Percentiles rank a stretch among this genome's conserved stretches.
phyloP scores from a whole-genome alignment of 2,797 vertebrate species.

The Rhodeus uyekii region DNA sequence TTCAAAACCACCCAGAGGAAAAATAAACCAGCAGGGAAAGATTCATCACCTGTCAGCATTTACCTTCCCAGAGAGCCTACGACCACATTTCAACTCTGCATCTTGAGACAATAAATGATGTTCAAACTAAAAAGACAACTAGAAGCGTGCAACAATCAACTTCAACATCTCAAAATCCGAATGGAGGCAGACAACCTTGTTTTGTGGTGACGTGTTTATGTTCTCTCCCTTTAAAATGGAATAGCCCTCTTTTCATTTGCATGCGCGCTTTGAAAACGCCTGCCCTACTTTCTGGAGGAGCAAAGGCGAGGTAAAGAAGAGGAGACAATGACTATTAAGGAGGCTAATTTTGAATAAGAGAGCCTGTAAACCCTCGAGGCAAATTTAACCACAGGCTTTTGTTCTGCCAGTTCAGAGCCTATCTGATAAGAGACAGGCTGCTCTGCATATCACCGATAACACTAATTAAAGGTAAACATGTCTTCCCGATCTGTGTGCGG shows the following conservation, averaged over 20 bases:
- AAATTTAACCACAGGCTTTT: conserved; percentile 45
- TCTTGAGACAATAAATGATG: conserved; percentile 28
- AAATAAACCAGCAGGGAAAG: conserved; percentile 33
- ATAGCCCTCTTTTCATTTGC: conserved; percentile 47
- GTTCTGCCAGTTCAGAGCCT: conserved; percentile 42
- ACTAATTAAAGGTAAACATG: conserved; percentile 61
- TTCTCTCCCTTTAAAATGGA: conserved; percentile 33
- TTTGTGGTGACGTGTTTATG: conserved; percentile 38
- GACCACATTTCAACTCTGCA: conserved; percentile 32
- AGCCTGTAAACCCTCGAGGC: conserved; percentile 44
- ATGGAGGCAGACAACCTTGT: conserved; percentile 35
- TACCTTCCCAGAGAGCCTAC: conserved; percentile 17
- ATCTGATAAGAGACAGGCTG: conserved; percentile 51
- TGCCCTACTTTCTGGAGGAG: conserved; percentile 54
- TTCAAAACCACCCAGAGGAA: conserved; percentile 34
- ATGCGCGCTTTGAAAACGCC: conserved; percentile 44
- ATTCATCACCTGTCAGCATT: conserved; percentile 38
- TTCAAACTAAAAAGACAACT: conserved; percentile 16
- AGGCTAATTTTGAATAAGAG: conserved; percentile 55
- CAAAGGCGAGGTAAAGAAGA: conserved; percentile 39
- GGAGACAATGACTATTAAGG: conserved; percentile 50
- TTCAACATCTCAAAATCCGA: conserved; percentile 10
- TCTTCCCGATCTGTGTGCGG: conserved; percentile 32
- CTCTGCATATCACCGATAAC: conserved; percentile 51
- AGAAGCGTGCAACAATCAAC: background rate